phyloP scores from a whole-genome alignment of 2,888 invertebrate species.

The Caenorhabditis virilis region DNA sequence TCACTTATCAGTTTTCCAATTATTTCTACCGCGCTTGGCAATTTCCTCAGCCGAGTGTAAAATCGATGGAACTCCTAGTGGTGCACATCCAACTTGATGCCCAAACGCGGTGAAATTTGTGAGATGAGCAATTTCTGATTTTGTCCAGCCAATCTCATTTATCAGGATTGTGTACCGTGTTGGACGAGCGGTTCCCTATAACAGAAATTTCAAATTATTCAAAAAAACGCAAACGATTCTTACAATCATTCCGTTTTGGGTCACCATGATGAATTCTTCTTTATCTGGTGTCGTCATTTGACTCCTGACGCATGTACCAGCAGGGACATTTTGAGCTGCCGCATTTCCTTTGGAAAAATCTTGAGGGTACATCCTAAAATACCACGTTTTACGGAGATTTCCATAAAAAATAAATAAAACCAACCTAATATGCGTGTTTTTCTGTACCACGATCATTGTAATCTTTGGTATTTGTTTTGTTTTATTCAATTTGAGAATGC shows the following conservation, averaged over 20 bases:
- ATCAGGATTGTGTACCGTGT: conserved; percentile 30
- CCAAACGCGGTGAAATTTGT: conserved; percentile 34
- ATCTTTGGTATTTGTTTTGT: not conserved
- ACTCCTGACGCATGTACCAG: not conserved
- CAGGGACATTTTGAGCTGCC: not conserved
- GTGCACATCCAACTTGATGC: conserved; percentile 31
- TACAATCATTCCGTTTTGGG: not conserved
- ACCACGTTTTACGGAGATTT: too few species aligned
- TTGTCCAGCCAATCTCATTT: conserved; percentile 31
- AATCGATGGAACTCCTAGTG: conserved; percentile 29
- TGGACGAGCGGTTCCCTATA: conserved; percentile 42
- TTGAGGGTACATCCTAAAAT: not conserved
- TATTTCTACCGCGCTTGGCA: conserved; percentile 42
- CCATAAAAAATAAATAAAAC: too few species aligned
- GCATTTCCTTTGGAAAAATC: not conserved
- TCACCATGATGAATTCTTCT: not conserved
- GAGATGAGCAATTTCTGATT: conserved; percentile 30
- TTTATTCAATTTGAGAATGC: too few species aligned
- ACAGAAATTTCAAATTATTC: not conserved
- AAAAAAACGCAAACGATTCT: not conserved
- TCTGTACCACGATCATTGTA: not conserved
- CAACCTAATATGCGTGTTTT: not conserved
- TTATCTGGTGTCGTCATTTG: not conserved
- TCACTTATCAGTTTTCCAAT: conserved; percentile 34
- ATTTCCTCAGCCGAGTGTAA: conserved; percentile 42